phyloP scores from a whole-genome alignment of 2,888 invertebrate genomes.

The Cerastis rubricosa region DNA sequence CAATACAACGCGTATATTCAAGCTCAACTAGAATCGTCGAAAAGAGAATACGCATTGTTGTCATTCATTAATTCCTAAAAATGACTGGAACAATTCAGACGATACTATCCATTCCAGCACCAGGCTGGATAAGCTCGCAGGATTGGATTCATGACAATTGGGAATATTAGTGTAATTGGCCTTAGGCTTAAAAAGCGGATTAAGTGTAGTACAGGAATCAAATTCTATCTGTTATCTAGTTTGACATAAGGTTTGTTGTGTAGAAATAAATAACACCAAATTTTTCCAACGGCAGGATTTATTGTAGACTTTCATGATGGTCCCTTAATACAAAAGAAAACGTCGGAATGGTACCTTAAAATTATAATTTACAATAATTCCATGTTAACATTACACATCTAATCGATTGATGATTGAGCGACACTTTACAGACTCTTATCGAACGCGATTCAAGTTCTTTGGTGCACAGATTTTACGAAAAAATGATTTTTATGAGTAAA shows the following conservation, averaged over 20 bases:
- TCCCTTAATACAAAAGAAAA: conserved; percentile 73
- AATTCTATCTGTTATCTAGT: no score
- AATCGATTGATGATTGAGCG: conserved; percentile 64
- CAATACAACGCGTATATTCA: neutral
- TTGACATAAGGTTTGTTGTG: neutral
- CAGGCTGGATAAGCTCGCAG: neutral
- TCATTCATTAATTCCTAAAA: neutral
- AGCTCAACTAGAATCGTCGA: neutral
- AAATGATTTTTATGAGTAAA: conserved; percentile 40
- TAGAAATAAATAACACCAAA: conserved; percentile 61
- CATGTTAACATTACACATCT: conserved; percentile 65
- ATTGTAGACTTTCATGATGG: conserved; percentile 80
- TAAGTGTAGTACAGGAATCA: neutral
- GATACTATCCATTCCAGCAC: neutral
- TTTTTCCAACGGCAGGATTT: conserved; percentile 80
- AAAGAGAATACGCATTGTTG: neutral
- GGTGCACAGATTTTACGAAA: conserved; percentile 60
- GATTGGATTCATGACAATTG: neutral
- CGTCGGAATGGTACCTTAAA: conserved; percentile 68
- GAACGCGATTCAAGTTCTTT: conserved; percentile 62
- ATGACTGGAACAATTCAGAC: neutral
- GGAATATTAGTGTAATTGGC: neutral
- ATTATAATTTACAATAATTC: conserved; percentile 65
- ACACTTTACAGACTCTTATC: conserved; percentile 45
- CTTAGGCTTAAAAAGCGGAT: neutral